Base-by-base conservation (phyloP, 2,797 vertebrate species). In the Ptychadena robeensis region DNA sequence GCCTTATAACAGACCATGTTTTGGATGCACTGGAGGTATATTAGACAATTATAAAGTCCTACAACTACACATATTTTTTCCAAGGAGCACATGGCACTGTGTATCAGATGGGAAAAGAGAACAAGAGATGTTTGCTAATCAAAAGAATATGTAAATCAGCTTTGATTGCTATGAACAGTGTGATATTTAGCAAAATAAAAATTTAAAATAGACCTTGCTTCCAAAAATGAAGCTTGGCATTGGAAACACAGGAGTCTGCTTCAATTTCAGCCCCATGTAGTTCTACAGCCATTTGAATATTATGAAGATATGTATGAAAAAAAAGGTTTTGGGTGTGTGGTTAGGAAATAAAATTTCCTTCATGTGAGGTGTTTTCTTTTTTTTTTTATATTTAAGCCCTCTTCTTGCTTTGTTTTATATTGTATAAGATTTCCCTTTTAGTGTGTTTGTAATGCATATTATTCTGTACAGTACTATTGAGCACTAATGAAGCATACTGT, bases 141-240 rank as follows among this genome's bases (percentile, higher is more conserved):
- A 67, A 31, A 35, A 67, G 31, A 34, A 67, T n/a, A 37, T 67
- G 65, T 67, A 35, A 67, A 67, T 67, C 32, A 67, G 65, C 32
- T 8, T 32, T 67, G 32, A 67, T 67, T 34, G n/a, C 31, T 67
- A n/a, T 35, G 10, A 67, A 35, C 31, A 34, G 6, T 67, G 64
- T 66, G 14, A 35, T 67, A 67, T 67, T 67, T 67, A 35, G 44
- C 18, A 53, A 34, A 67, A 35, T 35, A 35, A 28, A 27, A 14
- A 22, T 22, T 35, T n/a, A 67, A 67, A 67, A 35, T 67, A 67
- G 32, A 35, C 65, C 31, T 4, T 67, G 65, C 34, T 67, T 35
- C 65, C 22, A 67, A 67, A 66, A 66, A 18, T 66, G 5, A 53
- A 53, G 44, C 18, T 53, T 22, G 7, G 18, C 44, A 53, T n/a